Base-by-base conservation (phyloP, 2,888 invertebrate genomes). In the Branchellion lobata region DNA sequence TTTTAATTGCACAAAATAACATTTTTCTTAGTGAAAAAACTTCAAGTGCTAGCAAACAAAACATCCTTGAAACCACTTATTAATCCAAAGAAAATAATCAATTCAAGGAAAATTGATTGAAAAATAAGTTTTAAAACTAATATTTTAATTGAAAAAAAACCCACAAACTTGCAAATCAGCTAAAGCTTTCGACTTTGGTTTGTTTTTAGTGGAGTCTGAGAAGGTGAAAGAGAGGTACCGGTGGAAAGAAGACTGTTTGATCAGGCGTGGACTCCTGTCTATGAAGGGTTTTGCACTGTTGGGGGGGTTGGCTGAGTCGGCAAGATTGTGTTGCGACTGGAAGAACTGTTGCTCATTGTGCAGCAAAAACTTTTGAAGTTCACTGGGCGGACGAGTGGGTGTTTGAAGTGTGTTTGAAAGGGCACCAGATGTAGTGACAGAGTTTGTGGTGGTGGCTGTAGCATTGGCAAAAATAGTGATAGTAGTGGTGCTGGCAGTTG, bases 211-310 rank as follows among this genome's bases (percentile, higher is more conserved):
- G 14, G 79, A 74, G 53, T 79, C 79, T 51, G 79, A 79, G 27
- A 79, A 53, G 5, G 79, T 79, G 61, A 79, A 21, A 5, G 79
- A 79, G 53, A 79, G 73, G 40, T 73, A 73, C 27, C 79, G 53
- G 31, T 79, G 79, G 57, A 75, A 47, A 3, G 47, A 36, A 14
- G 75, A 75, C 53, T 75, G 75, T 53, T 75, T 75, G 53, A 75
- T n/a, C 27, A 75, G 47, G 21, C 29, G 47, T 29, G 51, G 75
- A 27, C 53, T 75, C 53, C 11, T 8, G 47, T 47, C 18, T 47
- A 14, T 47, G n/a, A n/a, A n/a, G n/a, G n/a, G n/a, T n/a, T n/a
- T n/a, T n/a, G n/a, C n/a, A n/a, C n/a, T n/a, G n/a, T n/a, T n/a
- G n/a, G n/a, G n/a, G n/a, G n/a, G n/a, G n/a, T n/a, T n/a, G n/a